Base-by-base conservation (phyloP, 2,888 invertebrate species). In the Diogma glabrata region DNA sequence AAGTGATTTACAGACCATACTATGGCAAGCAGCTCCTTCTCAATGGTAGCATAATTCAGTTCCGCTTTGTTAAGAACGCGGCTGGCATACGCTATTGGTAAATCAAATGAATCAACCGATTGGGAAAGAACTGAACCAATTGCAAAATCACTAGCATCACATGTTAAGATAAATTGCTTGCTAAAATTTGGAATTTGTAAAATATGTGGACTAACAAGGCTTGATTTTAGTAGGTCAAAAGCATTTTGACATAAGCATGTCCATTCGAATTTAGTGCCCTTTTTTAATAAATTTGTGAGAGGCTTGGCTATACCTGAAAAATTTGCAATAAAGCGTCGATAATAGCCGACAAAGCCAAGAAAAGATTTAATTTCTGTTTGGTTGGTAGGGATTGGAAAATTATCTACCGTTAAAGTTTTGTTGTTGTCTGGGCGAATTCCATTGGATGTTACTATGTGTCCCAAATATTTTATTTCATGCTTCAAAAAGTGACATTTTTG, bases 71-170 rank as follows among this genome's bases (percentile, higher is more conserved):
- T 62, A 10, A 61, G 45, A 4, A 56, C 59, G 36, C 59, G 19
- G 12, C 56, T 56, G 1, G 59, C 57, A 51, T 57, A 62, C 14
- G 60, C 58, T 9, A 62, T 56, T 6, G 60, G 59, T 52, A 54
- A 30, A 23, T 61, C 58, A 5, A 53, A 52, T 10, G 19, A 3
- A n/a, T 45, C 22, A n/a, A 14, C 22, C 8, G 54, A 54, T 53
- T 60, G 61, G 0, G 57, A 57, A 3, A 63, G 47, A 2, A 63
- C 57, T 3, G 59, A 53, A 1, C 61, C 61, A 2, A 61, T 50
- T 0, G 60, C 61, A 10, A 53, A 40, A 19, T 59, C 54, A 16
- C 56, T 56, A 0, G 63, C 62, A 49, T 64, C 64, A 0, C 58
- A 61, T 0, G 60, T 61, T n/a, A 65, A 20, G 6, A 55, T 52